A percentile compares a stretch with the other conserved stretches of the same genome.
These are phyloP conservation scores for Lagenorhynchus albirostris DNA, from an alignment of 2,113 vertebrate genomes.

Conservation along the genomic window DNA sequence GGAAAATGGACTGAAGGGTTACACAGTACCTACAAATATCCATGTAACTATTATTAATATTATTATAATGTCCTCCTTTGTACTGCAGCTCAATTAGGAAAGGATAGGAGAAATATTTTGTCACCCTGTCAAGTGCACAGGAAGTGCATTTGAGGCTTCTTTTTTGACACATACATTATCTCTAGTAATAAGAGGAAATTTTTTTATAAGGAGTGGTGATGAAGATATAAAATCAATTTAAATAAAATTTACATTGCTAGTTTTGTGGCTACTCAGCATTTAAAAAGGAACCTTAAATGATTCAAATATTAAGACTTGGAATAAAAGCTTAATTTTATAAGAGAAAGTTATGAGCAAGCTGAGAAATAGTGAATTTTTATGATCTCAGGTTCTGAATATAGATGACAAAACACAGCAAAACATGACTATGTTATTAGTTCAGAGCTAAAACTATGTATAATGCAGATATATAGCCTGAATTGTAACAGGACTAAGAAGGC, in stretches of 20 bases:
- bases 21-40: conserved; percentile 92
- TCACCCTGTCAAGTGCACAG: conserved; percentile 94
- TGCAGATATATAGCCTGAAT: background rate
- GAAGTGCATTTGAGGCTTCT: conserved; percentile 89
- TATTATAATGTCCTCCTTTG: conserved; percentile 90
- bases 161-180: conserved; percentile 88
- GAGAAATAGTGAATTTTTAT: conserved; percentile 44
- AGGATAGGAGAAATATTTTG: conserved; percentile 97
- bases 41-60: conserved; percentile 95
- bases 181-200: conserved; percentile 82
- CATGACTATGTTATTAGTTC: background rate
- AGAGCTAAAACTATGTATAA: background rate
- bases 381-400: background rate
- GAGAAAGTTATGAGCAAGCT: background rate
- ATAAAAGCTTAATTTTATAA: conserved; percentile 54
- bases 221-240: conserved; percentile 80
- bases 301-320: conserved; percentile 47
- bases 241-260: conserved; percentile 62
- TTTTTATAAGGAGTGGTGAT: conserved; percentile 78
- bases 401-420: conserved; percentile 2
- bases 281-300: conserved; percentile 37
- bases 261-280: conserved; percentile 33
- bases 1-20: conserved; percentile 94
- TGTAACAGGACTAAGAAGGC: conserved; percentile 37
- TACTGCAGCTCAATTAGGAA: conserved; percentile 91